phyloP scores from a whole-genome alignment of 2,113 vertebrate species.

The Anser brachyrhynchus region DNA sequence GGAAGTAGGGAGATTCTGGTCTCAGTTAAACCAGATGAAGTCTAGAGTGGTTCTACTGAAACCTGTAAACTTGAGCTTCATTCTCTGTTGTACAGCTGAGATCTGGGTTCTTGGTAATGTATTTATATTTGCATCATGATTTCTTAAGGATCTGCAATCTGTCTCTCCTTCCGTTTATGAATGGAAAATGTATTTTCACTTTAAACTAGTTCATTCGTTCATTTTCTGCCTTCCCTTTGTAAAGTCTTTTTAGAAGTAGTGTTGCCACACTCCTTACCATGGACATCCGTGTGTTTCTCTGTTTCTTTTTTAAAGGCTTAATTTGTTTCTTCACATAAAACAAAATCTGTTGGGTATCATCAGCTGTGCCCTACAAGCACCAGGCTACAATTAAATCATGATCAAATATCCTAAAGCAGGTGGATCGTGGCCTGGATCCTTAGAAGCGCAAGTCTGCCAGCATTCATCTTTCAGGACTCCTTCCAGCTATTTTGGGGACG shows the following conservation, averaged over 20 bases:
- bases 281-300: not conserved
- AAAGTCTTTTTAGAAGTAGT: not conserved
- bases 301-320: not conserved
- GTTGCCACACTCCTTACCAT: not conserved
- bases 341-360: not conserved
- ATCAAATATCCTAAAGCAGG: constrained; percentile 27
- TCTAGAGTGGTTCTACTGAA: not conserved
- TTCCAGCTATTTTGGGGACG: constrained; percentile 1
- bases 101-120: not conserved
- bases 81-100: not conserved
- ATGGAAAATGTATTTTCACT: not conserved
- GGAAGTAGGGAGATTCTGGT: not conserved
- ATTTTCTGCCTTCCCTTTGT: not conserved
- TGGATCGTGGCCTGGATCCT: not conserved
- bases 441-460: constrained; percentile 20
- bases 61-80: not conserved
- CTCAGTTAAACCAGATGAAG: not conserved
- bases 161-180: not conserved
- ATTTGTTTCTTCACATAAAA: not conserved
- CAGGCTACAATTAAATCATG: not conserved
- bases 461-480: not conserved
- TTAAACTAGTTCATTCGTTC: not conserved
- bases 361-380: not conserved
- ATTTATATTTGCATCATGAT: not conserved
- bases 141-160: not conserved